These are phyloP conservation scores for Isichthys henryi DNA, from an alignment of 2,113 vertebrate genomes.

Conservation along the genomic window DNA sequence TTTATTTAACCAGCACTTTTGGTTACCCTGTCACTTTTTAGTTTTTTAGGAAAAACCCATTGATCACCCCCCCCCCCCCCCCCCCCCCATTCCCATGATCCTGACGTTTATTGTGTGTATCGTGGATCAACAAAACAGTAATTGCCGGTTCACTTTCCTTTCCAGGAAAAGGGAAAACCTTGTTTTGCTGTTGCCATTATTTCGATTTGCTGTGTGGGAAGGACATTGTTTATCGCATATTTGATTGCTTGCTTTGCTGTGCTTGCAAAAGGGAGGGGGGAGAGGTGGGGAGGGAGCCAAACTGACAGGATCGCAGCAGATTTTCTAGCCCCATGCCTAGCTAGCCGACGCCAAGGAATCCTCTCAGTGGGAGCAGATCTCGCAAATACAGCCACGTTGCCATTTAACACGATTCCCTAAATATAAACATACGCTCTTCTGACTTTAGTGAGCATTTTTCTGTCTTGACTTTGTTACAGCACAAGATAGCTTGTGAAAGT, in stretches of 20 bases:
- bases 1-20: neutral
- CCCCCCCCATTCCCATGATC: neutral
- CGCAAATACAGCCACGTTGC: neutral
- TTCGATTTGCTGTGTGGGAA: slow-evolving; percentile 5
- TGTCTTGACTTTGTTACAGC: neutral
- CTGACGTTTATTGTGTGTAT: neutral
- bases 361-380: neutral
- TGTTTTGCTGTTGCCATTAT: neutral
- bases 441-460: neutral
- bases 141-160: neutral
- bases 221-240: neutral
- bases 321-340: neutral
- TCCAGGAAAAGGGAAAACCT: neutral
- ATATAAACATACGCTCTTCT: neutral
- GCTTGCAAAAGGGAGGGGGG: neutral
- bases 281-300: slow-evolving; percentile 3
- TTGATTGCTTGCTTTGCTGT: slow-evolving; percentile 8
- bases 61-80: neutral
- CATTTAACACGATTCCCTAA: neutral
- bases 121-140: neutral
- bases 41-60: neutral
- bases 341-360: neutral
- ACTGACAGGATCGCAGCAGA: neutral
- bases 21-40: neutral
- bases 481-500: neutral